A percentile compares a stretch with the other conserved stretches of the same genome.
Evolutionary conservation across 2,888 invertebrate species (phyloP).

Genomic region (Pecten maximus): DNA sequence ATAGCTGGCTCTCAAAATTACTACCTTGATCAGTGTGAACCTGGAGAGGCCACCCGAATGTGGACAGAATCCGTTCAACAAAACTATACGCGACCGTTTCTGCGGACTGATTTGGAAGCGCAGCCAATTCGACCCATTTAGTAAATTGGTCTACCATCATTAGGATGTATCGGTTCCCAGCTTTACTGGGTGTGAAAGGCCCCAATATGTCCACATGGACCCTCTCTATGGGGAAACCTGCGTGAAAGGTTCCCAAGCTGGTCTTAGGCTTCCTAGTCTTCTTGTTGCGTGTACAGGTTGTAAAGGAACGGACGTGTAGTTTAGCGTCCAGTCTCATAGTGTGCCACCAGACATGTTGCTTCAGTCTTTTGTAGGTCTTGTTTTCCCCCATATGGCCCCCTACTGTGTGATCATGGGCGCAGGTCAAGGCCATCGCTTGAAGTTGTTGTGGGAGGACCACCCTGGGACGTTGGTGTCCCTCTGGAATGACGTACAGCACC

Average conservation of each 20-base stretch:
- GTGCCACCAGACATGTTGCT: slow-evolving; percentile 45
- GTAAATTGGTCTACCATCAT: slow-evolving; percentile 53
- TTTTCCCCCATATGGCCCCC: slow-evolving; percentile 46
- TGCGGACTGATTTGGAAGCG: slow-evolving; percentile 49
- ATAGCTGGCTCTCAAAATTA: slow-evolving; percentile 50
- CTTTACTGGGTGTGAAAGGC: slow-evolving; percentile 40
- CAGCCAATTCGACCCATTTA: slow-evolving; percentile 51
- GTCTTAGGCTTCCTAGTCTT: slow-evolving; percentile 14
- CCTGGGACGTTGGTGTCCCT: too few species aligned
- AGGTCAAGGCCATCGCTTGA: not conserved
- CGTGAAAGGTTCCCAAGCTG: slow-evolving; percentile 87
- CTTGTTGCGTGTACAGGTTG: slow-evolving; percentile 44
- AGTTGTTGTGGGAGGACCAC: too few species aligned
- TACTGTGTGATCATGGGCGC: slow-evolving; percentile 33
- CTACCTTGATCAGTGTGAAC: slow-evolving; percentile 55
- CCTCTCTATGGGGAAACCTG: slow-evolving; percentile 85
- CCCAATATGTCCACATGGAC: slow-evolving; percentile 51
- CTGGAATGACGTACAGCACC: too few species aligned
- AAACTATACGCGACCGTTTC: slow-evolving; percentile 41
- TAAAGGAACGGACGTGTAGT: slow-evolving; percentile 40
- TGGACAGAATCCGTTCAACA: slow-evolving; percentile 40
- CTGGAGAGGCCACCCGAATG: slow-evolving; percentile 56
- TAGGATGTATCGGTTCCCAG: slow-evolving; percentile 46
- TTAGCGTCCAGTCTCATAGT: slow-evolving; percentile 24
- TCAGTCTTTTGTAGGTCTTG: slow-evolving; percentile 42